Evolutionary conservation across 2,113 vertebrate species (phyloP), one percentile per base, ranked within the genome.

Genomic region (Anser brachyrhynchus): DNA sequence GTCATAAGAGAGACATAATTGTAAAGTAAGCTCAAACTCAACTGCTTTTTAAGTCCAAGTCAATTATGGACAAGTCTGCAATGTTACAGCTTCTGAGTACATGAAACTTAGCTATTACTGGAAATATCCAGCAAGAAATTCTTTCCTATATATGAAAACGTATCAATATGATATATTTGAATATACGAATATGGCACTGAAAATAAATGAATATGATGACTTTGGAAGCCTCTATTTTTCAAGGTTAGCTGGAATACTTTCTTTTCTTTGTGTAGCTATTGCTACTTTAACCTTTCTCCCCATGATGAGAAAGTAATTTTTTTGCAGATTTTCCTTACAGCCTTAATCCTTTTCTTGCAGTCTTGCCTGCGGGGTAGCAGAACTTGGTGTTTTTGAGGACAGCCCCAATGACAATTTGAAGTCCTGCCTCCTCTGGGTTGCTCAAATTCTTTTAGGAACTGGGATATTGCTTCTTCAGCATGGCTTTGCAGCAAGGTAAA

Each of bases 41-140:
- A 72, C 13, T 13, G 15, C 15, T 41, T 81, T 96, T 97, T 95
- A 96, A 95, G 89, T 93, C 91, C 84, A 80, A 96, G 95, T 94
- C 84, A 94, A 87, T 96, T 95, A 95, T 54, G 35, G 65, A 81
- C 66, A 86, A 87, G 57, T 49, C 66, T 87, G n/a, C 44, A 95
- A 51, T 72, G 21, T 83, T 94, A 89, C 31, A 81, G 55, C 84
- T 96, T 95, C 88, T 87, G 46, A 94, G 93, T 46, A 33, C 29
- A 43, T 72, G 57, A 93, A 96, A 92, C 52, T 91, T 90, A 73
- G 65, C 70, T 88, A 85, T 95, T 95, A 92, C 83, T 90, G 64
- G 92, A 94, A 84, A 81, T 81, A 85, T 44, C 51, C 58, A 75
- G 21, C 51, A 89, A 80, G 12, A 54, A 81, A 61, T 55, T 95